Percentiles rank a stretch among this genome's conserved stretches.
Conservation (phyloP, 2,113 vertebrate species). For the Irena cyanogastra region DNA sequence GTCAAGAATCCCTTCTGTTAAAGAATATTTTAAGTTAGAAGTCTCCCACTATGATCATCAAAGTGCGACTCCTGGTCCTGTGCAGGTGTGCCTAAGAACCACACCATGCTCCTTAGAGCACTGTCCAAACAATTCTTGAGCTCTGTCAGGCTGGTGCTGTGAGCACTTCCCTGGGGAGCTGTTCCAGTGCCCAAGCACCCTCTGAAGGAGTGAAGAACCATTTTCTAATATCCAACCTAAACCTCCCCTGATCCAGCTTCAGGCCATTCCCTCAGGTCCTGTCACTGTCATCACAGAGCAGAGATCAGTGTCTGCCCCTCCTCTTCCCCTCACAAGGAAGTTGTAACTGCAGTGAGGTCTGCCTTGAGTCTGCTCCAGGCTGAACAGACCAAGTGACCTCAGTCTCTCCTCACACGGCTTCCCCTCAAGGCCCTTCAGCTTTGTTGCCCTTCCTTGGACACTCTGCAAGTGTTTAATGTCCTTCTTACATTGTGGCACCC, state of each 20-base stretch:
- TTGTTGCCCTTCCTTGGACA: rapidly evolving
- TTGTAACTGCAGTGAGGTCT: background rate
- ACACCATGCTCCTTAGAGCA: too few species aligned
- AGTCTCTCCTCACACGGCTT: rapidly evolving
- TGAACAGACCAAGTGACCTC: background rate
- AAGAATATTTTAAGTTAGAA: background rate
- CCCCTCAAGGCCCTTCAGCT: background rate
- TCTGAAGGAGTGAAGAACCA: background rate
- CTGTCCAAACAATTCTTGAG: background rate
- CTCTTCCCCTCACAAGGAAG: too few species aligned
- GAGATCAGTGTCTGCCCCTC: background rate
- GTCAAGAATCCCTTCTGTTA: background rate
- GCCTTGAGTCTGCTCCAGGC: background rate
- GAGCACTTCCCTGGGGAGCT: background rate
- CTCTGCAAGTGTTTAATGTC: background rate
- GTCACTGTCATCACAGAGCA: background rate
- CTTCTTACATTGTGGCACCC: rapidly evolving
- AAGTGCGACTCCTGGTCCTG: background rate
- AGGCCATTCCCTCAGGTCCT: background rate
- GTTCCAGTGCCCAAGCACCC: background rate
- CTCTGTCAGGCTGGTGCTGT: background rate
- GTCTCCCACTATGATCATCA: background rate
- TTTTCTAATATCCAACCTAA: background rate
- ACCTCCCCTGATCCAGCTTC: background rate
- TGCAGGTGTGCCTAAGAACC: too few species aligned